Evolutionary conservation across 2,797 vertebrate species (phyloP).

Genomic region (Notolabrus celidotus): DNA sequence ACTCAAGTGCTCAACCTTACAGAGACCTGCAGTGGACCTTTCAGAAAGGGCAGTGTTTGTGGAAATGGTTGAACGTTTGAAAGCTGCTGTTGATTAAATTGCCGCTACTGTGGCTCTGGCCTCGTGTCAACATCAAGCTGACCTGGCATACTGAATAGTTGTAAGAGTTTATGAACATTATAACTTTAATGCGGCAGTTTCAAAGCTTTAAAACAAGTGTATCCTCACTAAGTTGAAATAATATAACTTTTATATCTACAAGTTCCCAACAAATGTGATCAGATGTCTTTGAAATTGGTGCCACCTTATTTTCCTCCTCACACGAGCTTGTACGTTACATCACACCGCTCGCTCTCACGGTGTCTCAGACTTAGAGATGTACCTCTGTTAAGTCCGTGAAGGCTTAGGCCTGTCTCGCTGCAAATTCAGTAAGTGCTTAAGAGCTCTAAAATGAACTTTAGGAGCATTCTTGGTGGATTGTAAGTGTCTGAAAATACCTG

Average conservation of each 20-base stretch:
- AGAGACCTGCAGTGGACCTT: constrained; percentile 26
- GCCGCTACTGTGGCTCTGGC: constrained; percentile 10
- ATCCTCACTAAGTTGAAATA: no score
- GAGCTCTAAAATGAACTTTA: constrained; percentile 34
- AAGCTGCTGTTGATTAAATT: constrained; percentile 9
- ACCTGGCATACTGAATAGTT: background rate
- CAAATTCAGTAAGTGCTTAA: constrained; percentile 38
- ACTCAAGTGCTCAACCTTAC: no score
- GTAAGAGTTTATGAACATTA: no score
- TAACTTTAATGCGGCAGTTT: no score
- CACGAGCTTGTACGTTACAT: background rate
- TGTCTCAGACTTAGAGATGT: constrained; percentile 18
- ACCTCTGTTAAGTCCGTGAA: constrained; percentile 19
- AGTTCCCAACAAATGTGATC: no score
- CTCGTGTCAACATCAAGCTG: background rate
- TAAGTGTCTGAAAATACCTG: constrained; percentile 19
- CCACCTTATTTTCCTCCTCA: background rate
- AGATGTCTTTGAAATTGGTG: constrained; percentile 9
- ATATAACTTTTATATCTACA: no score
- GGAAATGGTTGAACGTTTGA: background rate
- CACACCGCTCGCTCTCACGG: background rate
- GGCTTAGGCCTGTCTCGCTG: constrained; percentile 18
- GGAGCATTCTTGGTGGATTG: background rate
- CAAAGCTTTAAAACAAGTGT: no score
- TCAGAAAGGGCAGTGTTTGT: constrained; percentile 4